phyloP scores from a whole-genome alignment of 2,888 invertebrate species.

The Tetrapedia diversipes region DNA sequence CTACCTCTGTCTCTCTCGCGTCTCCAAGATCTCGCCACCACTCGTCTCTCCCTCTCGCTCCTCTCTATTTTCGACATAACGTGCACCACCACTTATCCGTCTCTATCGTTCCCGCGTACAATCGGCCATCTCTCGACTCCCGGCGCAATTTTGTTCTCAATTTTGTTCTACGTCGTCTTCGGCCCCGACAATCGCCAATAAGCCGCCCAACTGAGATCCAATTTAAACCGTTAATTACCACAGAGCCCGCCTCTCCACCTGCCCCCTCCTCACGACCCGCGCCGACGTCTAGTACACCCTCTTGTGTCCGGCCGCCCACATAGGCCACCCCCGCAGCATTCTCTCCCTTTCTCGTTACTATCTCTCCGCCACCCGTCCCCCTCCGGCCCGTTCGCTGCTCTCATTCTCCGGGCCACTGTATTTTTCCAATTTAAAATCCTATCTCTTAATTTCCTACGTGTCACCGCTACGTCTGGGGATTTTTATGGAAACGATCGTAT shows the following conservation, averaged over 20 bases:
- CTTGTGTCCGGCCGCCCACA: constrained; percentile 24
- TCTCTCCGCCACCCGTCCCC: constrained; percentile 47
- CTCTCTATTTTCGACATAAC: constrained; percentile 56
- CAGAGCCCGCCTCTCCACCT: constrained; percentile 47
- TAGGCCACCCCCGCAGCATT: constrained; percentile 29
- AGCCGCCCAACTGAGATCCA: constrained; percentile 74
- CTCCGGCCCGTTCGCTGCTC: constrained; percentile 17
- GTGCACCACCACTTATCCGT: constrained; percentile 63
- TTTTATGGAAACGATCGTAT: constrained; percentile 77
- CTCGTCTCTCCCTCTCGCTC: constrained; percentile 19
- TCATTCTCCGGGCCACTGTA: constrained; percentile 64
- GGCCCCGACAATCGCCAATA: constrained; percentile 72
- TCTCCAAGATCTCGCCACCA: too few species aligned
- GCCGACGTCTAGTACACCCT: constrained; percentile 31
- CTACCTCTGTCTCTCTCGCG: constrained; percentile 16
- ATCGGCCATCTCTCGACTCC: constrained; percentile 64
- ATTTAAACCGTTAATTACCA: constrained; percentile 79
- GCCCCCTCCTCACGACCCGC: neutral
- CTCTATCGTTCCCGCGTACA: constrained; percentile 59
- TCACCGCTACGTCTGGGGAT: constrained; percentile 78
- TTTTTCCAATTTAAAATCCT: constrained; percentile 81
- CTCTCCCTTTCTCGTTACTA: constrained; percentile 51
- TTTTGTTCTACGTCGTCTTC: constrained; percentile 74
- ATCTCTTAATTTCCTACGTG: constrained; percentile 81
- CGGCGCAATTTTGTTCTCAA: constrained; percentile 74